phyloP scores from a whole-genome alignment of 2,113 vertebrate species.

The Circaetus gallicus region DNA sequence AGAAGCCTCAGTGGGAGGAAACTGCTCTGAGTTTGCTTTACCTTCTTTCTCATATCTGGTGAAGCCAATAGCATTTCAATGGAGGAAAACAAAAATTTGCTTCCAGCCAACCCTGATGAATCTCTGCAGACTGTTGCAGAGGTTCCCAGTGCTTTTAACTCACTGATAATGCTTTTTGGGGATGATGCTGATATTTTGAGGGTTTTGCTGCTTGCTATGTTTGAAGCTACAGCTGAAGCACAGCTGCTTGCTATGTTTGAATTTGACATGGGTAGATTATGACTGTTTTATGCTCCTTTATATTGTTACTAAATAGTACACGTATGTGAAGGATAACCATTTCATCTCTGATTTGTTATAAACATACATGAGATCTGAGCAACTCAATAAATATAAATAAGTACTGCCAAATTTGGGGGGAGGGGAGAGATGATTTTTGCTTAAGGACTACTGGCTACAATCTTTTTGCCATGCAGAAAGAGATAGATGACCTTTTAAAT shows the following conservation, averaged over 20 bases:
- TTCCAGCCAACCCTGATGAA: neutral
- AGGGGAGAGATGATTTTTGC: neutral
- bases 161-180: neutral
- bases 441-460: neutral
- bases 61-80: neutral
- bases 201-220: neutral
- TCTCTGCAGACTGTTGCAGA: neutral
- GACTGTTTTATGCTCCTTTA: neutral
- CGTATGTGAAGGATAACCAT: neutral
- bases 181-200: neutral
- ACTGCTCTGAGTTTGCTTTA: neutral
- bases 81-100: neutral
- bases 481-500: neutral
- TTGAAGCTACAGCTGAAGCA: neutral
- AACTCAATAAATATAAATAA: neutral
- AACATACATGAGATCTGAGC: neutral
- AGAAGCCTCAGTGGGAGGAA: neutral
- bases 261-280: neutral
- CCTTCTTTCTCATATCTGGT: neutral
- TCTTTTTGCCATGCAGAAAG: neutral
- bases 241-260: neutral
- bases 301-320: neutral
- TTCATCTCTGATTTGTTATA: neutral
- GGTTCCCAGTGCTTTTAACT: neutral
- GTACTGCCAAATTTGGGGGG: neutral